Percentiles rank a stretch among this genome's conserved stretches.
phyloP scores from a whole-genome alignment of 2,113 vertebrate species.

The Nesoenas mayeri region DNA sequence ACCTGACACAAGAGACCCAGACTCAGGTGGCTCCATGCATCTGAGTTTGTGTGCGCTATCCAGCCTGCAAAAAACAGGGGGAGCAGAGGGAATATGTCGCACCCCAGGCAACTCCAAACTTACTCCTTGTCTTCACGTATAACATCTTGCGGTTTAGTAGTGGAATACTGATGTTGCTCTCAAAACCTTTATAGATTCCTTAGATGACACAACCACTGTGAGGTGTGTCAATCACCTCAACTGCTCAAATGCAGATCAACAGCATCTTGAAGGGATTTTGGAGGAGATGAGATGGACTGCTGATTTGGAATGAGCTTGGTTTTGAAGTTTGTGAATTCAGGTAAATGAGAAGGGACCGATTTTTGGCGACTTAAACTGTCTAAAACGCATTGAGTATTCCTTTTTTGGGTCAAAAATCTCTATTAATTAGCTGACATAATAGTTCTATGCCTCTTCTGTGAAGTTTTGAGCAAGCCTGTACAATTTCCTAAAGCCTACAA shows the following conservation, averaged over 20 bases:
- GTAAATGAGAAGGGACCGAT: background rate
- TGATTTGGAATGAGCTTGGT: background rate
- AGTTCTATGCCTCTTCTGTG: background rate
- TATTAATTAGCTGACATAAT: background rate
- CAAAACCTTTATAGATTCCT: background rate
- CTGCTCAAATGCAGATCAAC: background rate
- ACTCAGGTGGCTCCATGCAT: background rate
- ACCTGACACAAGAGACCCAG: background rate
- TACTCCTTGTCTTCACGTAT: background rate
- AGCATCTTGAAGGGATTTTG: background rate
- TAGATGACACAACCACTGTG: background rate
- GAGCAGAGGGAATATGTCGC: background rate
- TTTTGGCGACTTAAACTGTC: background rate
- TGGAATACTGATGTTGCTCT: background rate
- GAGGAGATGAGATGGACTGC: background rate
- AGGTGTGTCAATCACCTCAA: background rate
- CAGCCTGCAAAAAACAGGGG: background rate
- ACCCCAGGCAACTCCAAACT: background rate
- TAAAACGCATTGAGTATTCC: background rate
- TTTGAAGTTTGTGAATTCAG: background rate
- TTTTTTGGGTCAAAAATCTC: background rate
- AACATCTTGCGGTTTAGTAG: background rate
- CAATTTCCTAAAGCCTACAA: background rate
- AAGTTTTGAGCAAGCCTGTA: background rate
- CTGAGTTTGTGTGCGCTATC: background rate